Evolutionary conservation across 2,888 invertebrate species (phyloP).

Genomic region (Leptopilina drosophilae): DNA sequence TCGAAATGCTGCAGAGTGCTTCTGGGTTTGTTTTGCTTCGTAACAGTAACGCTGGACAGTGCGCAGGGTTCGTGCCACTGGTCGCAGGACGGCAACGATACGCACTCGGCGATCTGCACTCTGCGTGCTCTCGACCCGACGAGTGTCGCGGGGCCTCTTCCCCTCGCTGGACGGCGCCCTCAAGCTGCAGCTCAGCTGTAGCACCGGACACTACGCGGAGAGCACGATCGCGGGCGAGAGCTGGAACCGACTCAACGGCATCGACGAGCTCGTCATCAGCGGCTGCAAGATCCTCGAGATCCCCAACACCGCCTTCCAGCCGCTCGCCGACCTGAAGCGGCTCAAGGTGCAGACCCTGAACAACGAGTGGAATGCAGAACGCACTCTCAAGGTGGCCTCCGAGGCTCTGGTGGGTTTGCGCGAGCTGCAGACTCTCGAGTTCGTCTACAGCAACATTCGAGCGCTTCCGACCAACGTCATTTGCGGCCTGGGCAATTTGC

Average conservation of each 20-base stretch:
- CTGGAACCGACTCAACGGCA: conserved; percentile 85
- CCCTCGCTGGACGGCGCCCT: conserved; percentile 83
- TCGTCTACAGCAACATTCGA: conserved; percentile 90
- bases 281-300: conserved; percentile 89
- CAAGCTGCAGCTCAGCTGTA: conserved; percentile 86
- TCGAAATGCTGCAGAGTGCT: conserved; percentile 46
- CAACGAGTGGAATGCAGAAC: conserved; percentile 86
- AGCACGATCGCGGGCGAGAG: conserved; percentile 86
- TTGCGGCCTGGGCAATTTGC: conserved; percentile 88
- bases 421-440: conserved; percentile 87
- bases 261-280: conserved; percentile 86
- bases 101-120: conserved; percentile 79
- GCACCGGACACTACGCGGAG: conserved; percentile 85
- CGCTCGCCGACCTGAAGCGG: conserved; percentile 87
- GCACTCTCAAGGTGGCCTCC: conserved; percentile 85
- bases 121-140: conserved; percentile 78
- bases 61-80: conserved; percentile 78
- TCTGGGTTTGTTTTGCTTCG: conserved; percentile 52
- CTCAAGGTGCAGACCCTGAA: conserved; percentile 89
- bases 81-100: conserved; percentile 80
- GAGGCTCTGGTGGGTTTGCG: conserved; percentile 87
- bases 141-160: conserved; percentile 78
- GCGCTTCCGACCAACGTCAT: conserved; percentile 88
- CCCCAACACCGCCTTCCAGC: conserved; percentile 88
- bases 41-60: conserved; percentile 68